Percentiles rank a stretch among this genome's conserved stretches.
Evolutionary conservation across 2,113 vertebrate species (phyloP).

Genomic region (Corythornis madagascariensis): DNA sequence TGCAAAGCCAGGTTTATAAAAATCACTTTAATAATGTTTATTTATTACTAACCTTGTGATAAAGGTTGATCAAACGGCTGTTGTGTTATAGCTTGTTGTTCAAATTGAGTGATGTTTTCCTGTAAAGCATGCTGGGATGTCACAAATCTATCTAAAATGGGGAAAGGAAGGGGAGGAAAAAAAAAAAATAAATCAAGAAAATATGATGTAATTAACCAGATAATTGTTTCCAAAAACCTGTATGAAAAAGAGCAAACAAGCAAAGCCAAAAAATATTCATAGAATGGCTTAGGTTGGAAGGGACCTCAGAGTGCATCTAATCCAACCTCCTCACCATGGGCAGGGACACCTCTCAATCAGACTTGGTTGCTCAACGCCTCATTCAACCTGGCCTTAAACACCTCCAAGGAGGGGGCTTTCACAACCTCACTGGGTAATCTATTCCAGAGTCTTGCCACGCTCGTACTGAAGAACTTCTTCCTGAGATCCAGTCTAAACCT

Average conservation of each 20-base stretch:
- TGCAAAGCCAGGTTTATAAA: not conserved
- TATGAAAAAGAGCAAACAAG: not conserved
- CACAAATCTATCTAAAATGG: conserved; percentile 85
- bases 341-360: no score
- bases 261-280: not conserved
- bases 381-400: no score
- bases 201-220: not conserved
- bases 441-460: no score
- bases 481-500: no score
- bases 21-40: not conserved
- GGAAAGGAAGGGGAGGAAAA: not conserved
- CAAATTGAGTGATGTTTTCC: conserved; percentile 88
- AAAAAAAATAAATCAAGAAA: not conserved
- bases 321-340: no score
- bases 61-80: conserved; percentile 90
- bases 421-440: no score
- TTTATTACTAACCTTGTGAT: conserved; percentile 83
- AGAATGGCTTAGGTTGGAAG: no score
- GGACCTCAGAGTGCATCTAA: no score
- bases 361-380: no score
- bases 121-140: conserved; percentile 84
- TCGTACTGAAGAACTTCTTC: no score
- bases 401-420: no score
- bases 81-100: conserved; percentile 82
- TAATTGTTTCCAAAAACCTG: not conserved